These are phyloP conservation scores for Lordiphosa fenestrarum DNA, from an alignment of 2,888 invertebrate genomes.

Conservation along the genomic window DNA sequence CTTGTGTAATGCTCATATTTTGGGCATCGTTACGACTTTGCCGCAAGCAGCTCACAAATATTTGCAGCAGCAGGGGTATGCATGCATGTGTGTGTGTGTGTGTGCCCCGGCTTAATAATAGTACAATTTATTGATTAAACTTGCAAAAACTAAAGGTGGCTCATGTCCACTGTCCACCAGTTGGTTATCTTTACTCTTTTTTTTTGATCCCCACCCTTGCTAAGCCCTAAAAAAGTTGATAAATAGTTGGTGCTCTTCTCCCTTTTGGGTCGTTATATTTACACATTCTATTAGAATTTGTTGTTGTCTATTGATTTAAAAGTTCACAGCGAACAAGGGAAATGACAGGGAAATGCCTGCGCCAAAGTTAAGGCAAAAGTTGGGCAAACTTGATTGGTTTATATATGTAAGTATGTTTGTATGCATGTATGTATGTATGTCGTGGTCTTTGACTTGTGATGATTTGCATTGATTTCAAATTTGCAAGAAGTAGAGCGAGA, in stretches of 20 bases:
- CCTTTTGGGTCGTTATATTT: conserved; percentile 40
- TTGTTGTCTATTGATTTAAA: conserved; percentile 34
- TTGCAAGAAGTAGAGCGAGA: too few relatives aligned
- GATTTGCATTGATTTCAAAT: too few relatives aligned
- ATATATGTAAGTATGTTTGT: too few relatives aligned
- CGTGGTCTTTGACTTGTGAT: too few relatives aligned
- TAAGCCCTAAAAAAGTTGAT: conserved; percentile 48
- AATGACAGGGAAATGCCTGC: too few relatives aligned
- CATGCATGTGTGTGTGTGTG: background rate
- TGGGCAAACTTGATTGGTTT: too few relatives aligned
- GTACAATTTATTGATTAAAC: conserved; percentile 65
- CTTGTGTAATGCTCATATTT: conserved; percentile 47
- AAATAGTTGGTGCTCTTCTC: conserved; percentile 53
- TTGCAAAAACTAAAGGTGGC: conserved; percentile 8
- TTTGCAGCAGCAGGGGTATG: conserved; percentile 30
- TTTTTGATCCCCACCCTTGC: too few relatives aligned
- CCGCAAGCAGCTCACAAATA: conserved; percentile 41
- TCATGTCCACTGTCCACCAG: conserved; percentile 1
- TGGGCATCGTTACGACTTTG: conserved; percentile 47
- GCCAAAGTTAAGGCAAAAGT: too few relatives aligned
- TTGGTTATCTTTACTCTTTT: background rate
- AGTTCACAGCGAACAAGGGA: background rate
- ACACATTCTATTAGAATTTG: conserved; percentile 30
- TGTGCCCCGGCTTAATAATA: conserved; percentile 35
- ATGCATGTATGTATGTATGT: too few relatives aligned